A percentile compares a stretch with the other conserved stretches of the same genome.
Evolutionary conservation across 2,113 vertebrate genomes (phyloP).

Genomic region (Microcebus ravelobensis): DNA sequence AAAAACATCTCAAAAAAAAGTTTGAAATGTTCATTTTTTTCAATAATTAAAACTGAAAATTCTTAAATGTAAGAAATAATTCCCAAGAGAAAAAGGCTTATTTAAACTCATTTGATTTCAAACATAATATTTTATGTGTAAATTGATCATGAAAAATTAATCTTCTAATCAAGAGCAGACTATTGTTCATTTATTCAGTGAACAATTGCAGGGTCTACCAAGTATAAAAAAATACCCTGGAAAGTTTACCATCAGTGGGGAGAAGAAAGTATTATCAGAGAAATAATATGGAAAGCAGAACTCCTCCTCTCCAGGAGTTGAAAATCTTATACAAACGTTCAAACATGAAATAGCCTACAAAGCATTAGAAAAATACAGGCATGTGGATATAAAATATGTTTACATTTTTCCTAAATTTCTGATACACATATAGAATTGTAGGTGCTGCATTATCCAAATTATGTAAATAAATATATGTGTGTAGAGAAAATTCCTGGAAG

Average conservation of each 20-base stretch:
- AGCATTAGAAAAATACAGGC: neutral
- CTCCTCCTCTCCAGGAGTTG: neutral
- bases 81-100: neutral
- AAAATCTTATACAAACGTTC: slow-evolving; percentile 21
- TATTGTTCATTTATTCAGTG: slow-evolving; percentile 16
- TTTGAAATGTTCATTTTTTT: neutral
- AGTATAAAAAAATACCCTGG: neutral
- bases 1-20: neutral
- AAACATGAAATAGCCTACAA: neutral
- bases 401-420: neutral
- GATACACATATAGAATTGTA: neutral
- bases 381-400: neutral
- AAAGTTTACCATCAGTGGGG: neutral
- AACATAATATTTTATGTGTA: slow-evolving; percentile 46
- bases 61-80: slow-evolving; percentile 15
- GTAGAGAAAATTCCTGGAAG: neutral
- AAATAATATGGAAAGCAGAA: neutral
- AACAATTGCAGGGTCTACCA: neutral
- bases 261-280: neutral
- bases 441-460: neutral
- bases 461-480: neutral
- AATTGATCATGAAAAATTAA: slow-evolving; percentile 48
- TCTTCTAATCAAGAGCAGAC: slow-evolving; percentile 40
- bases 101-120: slow-evolving; percentile 19
- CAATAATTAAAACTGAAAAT: neutral